phyloP scores from a whole-genome alignment of 2,888 invertebrate species.

The Drosophila melanosoma region DNA sequence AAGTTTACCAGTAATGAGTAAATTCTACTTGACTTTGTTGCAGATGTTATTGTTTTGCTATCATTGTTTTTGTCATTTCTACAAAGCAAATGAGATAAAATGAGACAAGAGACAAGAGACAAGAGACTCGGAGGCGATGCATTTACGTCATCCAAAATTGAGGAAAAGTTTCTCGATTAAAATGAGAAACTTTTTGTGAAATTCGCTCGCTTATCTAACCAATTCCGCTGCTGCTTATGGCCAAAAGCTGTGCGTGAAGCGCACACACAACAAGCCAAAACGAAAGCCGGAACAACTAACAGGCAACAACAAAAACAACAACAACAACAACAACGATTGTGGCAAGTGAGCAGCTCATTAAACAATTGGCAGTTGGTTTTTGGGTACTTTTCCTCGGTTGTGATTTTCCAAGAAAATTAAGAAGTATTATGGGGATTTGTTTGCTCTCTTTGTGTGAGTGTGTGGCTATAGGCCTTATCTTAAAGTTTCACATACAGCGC shows the following conservation, averaged over 20 bases:
- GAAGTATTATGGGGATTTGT: slow-evolving; percentile 38
- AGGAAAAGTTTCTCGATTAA: slow-evolving; percentile 75
- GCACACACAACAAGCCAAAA: slow-evolving; percentile 23
- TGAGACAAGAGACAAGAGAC: slow-evolving; percentile 24
- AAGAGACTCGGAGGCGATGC: slow-evolving; percentile 26
- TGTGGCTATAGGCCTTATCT: slow-evolving; percentile 49
- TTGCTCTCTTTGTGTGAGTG: background rate
- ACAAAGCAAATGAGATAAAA: slow-evolving; percentile 29
- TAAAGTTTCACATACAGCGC: slow-evolving; percentile 41
- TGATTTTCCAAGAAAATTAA: slow-evolving; percentile 63
- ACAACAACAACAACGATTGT: slow-evolving; percentile 22
- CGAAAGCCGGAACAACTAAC: slow-evolving; percentile 43
- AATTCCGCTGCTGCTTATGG: slow-evolving; percentile 72
- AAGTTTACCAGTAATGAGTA: slow-evolving; percentile 22
- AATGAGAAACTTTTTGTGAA: slow-evolving; percentile 70
- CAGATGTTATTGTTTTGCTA: slow-evolving; percentile 13
- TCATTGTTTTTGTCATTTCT: slow-evolving; percentile 33
- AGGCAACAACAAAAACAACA: slow-evolving; percentile 29
- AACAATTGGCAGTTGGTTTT: slow-evolving; percentile 67
- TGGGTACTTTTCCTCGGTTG: slow-evolving; percentile 17
- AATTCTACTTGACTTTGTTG: slow-evolving; percentile 17
- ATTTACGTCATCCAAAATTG: slow-evolving; percentile 39
- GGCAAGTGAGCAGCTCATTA: slow-evolving; percentile 68
- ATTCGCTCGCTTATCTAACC: slow-evolving; percentile 65
- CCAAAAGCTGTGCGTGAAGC: slow-evolving; percentile 18